Conservation (phyloP, 2,797 vertebrate genomes). For the Syngnathus rostellatus region DNA sequence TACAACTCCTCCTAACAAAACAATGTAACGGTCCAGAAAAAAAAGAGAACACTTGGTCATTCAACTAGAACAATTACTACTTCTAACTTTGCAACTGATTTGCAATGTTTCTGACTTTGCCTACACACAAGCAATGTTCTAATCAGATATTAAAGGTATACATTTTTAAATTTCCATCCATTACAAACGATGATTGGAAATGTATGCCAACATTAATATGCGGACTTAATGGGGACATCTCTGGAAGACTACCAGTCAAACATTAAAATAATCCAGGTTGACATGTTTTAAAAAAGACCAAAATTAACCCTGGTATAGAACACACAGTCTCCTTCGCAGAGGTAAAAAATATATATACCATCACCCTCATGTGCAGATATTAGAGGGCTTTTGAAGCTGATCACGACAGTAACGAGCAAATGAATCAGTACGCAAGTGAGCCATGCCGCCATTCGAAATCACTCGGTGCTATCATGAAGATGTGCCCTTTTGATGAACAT, state of each 20-base stretch:
- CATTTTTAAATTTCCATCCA: not conserved
- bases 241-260: not conserved
- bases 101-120: not conserved
- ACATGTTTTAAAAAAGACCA: not conserved
- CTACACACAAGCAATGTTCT: not conserved
- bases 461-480: constrained; percentile 4
- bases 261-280: not conserved
- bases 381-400: constrained; percentile 1
- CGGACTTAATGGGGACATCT: not conserved
- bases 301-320: not conserved
- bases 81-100: not conserved
- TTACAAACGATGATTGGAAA: not conserved
- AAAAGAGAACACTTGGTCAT: no score
- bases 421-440: constrained; percentile 6
- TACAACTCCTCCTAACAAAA: no score
- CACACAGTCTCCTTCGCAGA: not conserved
- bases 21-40: no score
- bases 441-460: constrained; percentile 2
- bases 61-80: no score
- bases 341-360: not conserved
- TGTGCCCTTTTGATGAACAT: constrained; percentile 42
- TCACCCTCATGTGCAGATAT: not conserved
- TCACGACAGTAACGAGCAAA: constrained; percentile 7
- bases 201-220: constrained; percentile 1
- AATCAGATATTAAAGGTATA: not conserved